These are phyloP conservation scores for Tanytarsus gracilentus DNA, from an alignment of 2,888 invertebrate species.

Conservation along the genomic window DNA sequence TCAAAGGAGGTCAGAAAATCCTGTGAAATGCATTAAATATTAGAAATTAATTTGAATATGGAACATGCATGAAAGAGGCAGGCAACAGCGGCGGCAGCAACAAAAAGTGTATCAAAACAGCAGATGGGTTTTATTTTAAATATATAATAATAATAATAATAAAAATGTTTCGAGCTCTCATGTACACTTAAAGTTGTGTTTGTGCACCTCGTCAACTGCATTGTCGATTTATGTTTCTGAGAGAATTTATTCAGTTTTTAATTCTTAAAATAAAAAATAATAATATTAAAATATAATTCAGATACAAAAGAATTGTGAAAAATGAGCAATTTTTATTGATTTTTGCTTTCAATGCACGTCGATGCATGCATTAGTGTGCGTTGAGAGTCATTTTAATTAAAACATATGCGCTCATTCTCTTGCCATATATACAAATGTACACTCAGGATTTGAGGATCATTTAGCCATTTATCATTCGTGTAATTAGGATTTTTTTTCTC, in stretches of 20 bases:
- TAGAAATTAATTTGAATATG: neutral
- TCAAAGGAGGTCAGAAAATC: too few relatives aligned
- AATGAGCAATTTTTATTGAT: too few relatives aligned
- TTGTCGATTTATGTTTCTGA: too few relatives aligned
- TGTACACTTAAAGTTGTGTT: too few relatives aligned
- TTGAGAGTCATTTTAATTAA: slow-evolving; percentile 15
- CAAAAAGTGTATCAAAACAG: slow-evolving; percentile 19
- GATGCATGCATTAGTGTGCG: neutral
- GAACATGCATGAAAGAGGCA: neutral
- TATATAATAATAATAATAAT: neutral
- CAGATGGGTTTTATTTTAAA: slow-evolving; percentile 16
- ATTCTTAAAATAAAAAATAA: too few relatives aligned
- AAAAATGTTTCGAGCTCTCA: slow-evolving; percentile 16
- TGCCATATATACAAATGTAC: neutral
- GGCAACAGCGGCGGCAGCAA: slow-evolving; percentile 2
- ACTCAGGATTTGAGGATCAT: slow-evolving; percentile 9
- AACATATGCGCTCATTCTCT: slow-evolving; percentile 21
- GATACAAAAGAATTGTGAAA: too few relatives aligned
- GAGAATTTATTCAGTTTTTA: too few relatives aligned
- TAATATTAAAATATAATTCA: too few relatives aligned
- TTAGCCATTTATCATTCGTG: slow-evolving; percentile 2
- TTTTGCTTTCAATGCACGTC: too few relatives aligned
- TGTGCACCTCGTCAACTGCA: too few relatives aligned
- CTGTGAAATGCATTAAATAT: neutral
- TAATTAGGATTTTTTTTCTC: neutral